These are phyloP conservation scores for Hydrolagus affinis DNA, from an alignment of 2,113 vertebrate species.

Conservation along the genomic window DNA sequence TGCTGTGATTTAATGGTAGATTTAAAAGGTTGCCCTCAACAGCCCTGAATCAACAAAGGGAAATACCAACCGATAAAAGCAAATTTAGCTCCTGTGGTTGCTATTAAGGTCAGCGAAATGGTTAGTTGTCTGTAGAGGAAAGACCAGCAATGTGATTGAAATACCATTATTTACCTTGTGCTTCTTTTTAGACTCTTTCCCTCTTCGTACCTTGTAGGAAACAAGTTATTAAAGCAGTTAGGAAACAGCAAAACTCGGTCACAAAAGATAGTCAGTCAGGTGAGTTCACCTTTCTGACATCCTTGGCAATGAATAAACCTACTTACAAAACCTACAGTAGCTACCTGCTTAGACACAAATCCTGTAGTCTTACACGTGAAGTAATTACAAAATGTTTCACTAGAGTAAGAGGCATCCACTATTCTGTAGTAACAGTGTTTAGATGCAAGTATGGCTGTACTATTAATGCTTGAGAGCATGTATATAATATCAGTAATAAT, in stretches of 20 bases:
- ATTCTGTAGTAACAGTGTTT: too few relatives aligned
- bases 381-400: background rate
- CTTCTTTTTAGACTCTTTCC: slow-evolving; percentile 73
- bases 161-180: slow-evolving; percentile 70
- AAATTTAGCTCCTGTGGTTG: slow-evolving; percentile 32
- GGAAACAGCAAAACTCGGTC: slow-evolving; percentile 33
- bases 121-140: slow-evolving; percentile 36
- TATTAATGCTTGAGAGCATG: too few relatives aligned
- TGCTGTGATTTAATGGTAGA: background rate
- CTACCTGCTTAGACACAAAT: background rate
- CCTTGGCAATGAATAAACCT: background rate
- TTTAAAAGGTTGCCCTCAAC: slow-evolving; percentile 54
- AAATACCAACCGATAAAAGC: slow-evolving; percentile 38
- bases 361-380: background rate
- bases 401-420: background rate
- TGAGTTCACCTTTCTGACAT: background rate
- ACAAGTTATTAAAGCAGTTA: slow-evolving; percentile 47
- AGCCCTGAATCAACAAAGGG: slow-evolving; percentile 46
- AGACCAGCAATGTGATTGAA: slow-evolving; percentile 40
- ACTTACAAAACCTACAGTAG: background rate
- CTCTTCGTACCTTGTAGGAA: slow-evolving; percentile 79
- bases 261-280: slow-evolving; percentile 16
- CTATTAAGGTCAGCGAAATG: slow-evolving; percentile 56
- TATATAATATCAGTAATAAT: too few relatives aligned
- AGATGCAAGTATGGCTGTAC: too few relatives aligned